Evolutionary conservation across 2,113 vertebrate genomes (phyloP), one percentile per base, ranked within the genome.

Genomic region (Rhea americana): DNA sequence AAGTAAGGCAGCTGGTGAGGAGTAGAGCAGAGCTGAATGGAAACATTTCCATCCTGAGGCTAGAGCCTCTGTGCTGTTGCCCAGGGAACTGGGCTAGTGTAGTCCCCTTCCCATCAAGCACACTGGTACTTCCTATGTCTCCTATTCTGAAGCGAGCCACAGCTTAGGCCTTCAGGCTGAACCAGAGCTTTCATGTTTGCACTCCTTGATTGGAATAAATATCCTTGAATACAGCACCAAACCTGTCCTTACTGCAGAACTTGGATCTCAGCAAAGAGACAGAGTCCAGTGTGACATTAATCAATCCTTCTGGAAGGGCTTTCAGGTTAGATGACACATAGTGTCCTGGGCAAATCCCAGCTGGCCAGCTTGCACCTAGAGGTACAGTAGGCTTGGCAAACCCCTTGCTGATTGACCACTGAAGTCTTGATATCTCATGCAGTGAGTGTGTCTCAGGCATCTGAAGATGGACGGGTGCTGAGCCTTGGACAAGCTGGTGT

Each of bases 1-100:
- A 96, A 89, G 81, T 18, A 61, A 93, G 67, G 80, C 95, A 95
- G 91, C 91, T 93, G 94, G 89, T 26, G 66, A 65, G n/a, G 74
- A 82, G 39, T 13, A 37, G 19, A 2, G 67, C 78, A 28, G 28
- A 5, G 8, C 78, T 43, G 76, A 1, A 13, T 45, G 35, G 87
- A 32, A 75, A 35, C 51, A 0, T 22, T 48, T 65, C 75, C 21
- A 1, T 4, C n/a, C 81, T 5, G 61, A 71, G 73, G 9, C 59
- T 73, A 32, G 50, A 58, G 47, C 74, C 28, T 45, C 55, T 32
- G 48, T 11, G 30, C 68, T 25, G 65, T 8, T 8, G 16, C 24
- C 50, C n/a, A 7, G 37, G 67, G 30, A 81, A 26, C 63, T 8
- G 62, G 51, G 74, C 70, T 75, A n/a, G n/a, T 20, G 67, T 72